phyloP scores from a whole-genome alignment of 2,113 vertebrate genomes.

The Etia nguti region DNA sequence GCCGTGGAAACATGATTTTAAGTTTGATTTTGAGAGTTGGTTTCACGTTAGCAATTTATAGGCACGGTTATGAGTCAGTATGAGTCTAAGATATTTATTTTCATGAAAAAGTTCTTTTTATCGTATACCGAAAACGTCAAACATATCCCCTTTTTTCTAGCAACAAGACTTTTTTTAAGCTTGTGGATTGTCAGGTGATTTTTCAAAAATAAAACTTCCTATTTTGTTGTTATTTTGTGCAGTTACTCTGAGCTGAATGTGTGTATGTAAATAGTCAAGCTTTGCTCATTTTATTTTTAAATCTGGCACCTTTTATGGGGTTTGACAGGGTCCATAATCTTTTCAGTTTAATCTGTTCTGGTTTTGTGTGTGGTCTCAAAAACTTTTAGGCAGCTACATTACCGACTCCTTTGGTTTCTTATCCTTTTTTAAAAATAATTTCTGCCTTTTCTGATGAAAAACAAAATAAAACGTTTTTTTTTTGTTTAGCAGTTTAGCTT shows the following conservation, averaged over 20 bases:
- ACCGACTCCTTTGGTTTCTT: background rate
- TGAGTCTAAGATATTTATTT: background rate
- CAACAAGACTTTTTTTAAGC: background rate
- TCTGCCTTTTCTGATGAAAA: background rate
- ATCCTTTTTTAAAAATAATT: background rate
- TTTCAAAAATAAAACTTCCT: background rate
- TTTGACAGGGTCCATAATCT: background rate
- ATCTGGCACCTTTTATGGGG: background rate
- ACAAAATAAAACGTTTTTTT: background rate
- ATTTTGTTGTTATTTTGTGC: background rate
- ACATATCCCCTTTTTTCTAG: background rate
- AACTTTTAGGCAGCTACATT: constrained; percentile 12
- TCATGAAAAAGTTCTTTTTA: background rate
- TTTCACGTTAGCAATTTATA: background rate
- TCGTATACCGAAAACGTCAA: background rate
- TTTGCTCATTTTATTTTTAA: background rate
- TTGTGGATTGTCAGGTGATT: background rate
- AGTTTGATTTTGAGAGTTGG: background rate
- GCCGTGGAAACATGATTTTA: background rate
- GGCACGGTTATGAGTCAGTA: background rate
- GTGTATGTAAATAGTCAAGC: background rate
- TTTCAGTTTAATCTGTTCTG: background rate
- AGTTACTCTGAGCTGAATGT: background rate
- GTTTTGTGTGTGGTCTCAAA: background rate
- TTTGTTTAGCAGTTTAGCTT: background rate